Base-by-base conservation (phyloP, 1,140 invertebrate genomes). In the Cyclargus thomasi region DNA sequence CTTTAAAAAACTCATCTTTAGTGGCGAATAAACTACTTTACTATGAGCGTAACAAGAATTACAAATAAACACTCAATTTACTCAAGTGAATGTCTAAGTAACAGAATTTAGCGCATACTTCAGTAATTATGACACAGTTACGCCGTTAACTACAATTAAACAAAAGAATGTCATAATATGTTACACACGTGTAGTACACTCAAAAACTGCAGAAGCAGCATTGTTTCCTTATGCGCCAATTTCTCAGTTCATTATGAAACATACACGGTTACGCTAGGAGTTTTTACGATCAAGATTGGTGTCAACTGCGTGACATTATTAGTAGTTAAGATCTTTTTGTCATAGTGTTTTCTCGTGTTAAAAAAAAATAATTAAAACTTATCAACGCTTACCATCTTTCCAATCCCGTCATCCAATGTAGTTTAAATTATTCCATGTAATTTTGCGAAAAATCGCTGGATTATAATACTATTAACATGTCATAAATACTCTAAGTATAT, bases 161-260 rank as follows among this genome's bases (percentile, higher is more conserved):
- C 39, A 47, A 47, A 47, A 47, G 39, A 47, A 47, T 47, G 39
- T 47, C 39, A 47, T 47, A 47, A 47, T 47, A 11, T 47, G 39
- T 47, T 47, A 47, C 39, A 47, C 39, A 8, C 29, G 39, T 47
- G 39, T 47, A 47, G 39, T 47, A 47, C 39, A 47, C 39, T 47
- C 39, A 47, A 47, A 47, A 47, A 47, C 39, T 47, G 39, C 39
- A 47, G 39, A 47, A 47, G 39, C 39, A 3, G 39, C 39, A 47
- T 47, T 47, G 39, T 47, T 47, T 47, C 39, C 39, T 16, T 1
- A 2, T 47, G 39, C 14, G 14, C 39, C 14, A 11, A 16, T 47
- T 47, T 47, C 39, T 14, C 39, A 47, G 39, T 47, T 47, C 14
- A 47, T 14, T 47, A 47, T 47, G 39, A 47, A 47, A 47, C 39